Evolutionary conservation across 2,113 vertebrate genomes (phyloP), one percentile per base, ranked within the genome.

Genomic region (Nycticryphes semicollaris): DNA sequence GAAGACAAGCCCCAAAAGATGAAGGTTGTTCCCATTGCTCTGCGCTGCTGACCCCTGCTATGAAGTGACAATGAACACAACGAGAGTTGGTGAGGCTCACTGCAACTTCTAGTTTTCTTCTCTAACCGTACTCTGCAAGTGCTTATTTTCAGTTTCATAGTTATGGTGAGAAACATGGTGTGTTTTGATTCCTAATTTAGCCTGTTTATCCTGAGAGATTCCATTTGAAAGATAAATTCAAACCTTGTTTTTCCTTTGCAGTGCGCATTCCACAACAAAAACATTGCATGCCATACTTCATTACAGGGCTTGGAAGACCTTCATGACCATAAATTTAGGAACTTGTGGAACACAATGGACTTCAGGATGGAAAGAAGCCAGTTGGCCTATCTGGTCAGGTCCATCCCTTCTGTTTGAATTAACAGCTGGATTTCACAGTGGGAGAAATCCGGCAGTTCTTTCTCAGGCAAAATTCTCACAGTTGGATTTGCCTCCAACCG

Each of bases 351-450:
- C 95, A 95, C 95, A 96, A 96, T 95, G 88, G 96, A 95, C 96
- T 96, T 91, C 45, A 87, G 84, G 75, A 93, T 96, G 95, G 96
- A 96, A 96, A 43, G 2, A 60, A 76, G 96, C 96, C 96, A 97
- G 94, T 28, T 97, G 96, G 96, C 96, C 94, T 95, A 96, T 97
- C 95, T 93, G 83, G 94, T 90, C 93, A 95, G 96, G 93, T 97
- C 95, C 97, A 96, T 96, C 94, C 92, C 93, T 94, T 97, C 92
- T 95, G 93, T 97, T 97, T 94, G 94, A 97, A 95, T 95, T 96
- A 96, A 93, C 95, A 95, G 91, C 95, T 97, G 96, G 95, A 87
- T 94, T 93, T 93, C 95, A 96, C 96, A 96, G 94, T 93, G 96
- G 96, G 96, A 96, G 94, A 93, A 97, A 95, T 95, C 94, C 86